These are phyloP conservation scores for Tor tambroides DNA, from an alignment of 2,113 vertebrate genomes.

Conservation along the genomic window DNA sequence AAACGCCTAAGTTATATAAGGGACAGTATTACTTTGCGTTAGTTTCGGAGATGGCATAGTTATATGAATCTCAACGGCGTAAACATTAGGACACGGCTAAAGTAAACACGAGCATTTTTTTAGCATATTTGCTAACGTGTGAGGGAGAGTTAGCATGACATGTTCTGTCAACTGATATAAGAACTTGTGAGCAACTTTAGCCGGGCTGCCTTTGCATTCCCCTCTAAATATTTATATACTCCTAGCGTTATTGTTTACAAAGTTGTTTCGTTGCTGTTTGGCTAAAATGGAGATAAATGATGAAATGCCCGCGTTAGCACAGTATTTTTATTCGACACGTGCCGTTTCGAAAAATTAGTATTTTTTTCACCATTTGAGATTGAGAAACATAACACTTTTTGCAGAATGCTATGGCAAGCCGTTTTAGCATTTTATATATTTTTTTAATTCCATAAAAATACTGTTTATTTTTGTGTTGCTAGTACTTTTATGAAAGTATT, in stretches of 20 bases:
- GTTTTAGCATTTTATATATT: not conserved
- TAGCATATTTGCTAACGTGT: conserved; percentile 52
- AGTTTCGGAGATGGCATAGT: not conserved
- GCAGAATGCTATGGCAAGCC: not conserved
- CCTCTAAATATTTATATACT: not conserved
- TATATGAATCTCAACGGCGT: not conserved
- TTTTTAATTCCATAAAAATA: not conserved
- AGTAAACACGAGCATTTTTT: conserved; percentile 12
- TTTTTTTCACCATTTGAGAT: no score
- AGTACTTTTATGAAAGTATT: not conserved
- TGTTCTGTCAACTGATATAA: not conserved
- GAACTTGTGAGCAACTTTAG: not conserved
- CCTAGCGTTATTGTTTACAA: not conserved
- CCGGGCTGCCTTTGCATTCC: not conserved
- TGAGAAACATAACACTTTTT: no score
- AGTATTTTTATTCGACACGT: not conserved
- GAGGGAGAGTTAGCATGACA: not conserved
- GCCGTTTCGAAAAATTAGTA: no score
- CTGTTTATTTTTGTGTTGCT: not conserved
- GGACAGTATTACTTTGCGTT: not conserved
- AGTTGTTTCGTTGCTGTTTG: not conserved
- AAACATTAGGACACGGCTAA: not conserved
- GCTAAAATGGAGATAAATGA: not conserved
- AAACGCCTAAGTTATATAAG: not conserved
- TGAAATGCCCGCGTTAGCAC: not conserved